Evolutionary conservation across 2,797 vertebrate species (phyloP).

Genomic region (Podarcis lilfordi): DNA sequence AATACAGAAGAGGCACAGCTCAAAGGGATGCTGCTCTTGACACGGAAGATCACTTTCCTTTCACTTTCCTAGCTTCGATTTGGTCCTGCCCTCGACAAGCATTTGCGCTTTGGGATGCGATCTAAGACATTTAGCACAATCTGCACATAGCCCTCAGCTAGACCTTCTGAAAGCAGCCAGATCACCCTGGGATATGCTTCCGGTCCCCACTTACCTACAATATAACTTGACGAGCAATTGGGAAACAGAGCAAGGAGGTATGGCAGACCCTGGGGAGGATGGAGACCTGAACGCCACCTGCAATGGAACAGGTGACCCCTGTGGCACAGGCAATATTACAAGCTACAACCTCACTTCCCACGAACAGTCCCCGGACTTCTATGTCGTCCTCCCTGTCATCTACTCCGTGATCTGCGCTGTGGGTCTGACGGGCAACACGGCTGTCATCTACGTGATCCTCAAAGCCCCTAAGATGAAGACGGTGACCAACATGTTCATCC

Average conservation of each 20-base stretch:
- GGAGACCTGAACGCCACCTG: conserved; percentile 35
- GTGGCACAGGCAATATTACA: conserved; percentile 47
- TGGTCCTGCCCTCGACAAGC: background rate
- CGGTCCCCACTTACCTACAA: background rate
- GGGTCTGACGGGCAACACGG: conserved; percentile 86
- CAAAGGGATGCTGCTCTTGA: rapidly evolving
- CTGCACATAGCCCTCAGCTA: background rate
- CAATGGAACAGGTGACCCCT: background rate
- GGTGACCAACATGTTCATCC: conserved; percentile 89
- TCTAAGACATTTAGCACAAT: background rate
- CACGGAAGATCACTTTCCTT: background rate
- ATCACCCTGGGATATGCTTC: background rate
- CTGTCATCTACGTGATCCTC: conserved; percentile 88
- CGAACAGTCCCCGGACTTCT: conserved; percentile 76
- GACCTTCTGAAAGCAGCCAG: background rate
- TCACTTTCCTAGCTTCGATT: background rate
- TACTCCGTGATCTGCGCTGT: conserved; percentile 86
- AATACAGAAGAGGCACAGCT: background rate
- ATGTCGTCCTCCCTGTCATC: conserved; percentile 82
- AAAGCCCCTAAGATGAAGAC: conserved; percentile 92
- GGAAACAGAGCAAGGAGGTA: background rate
- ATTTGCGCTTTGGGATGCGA: background rate
- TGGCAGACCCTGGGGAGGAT: conserved; percentile 56
- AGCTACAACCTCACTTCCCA: conserved; percentile 52
- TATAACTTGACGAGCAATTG: background rate